Conservation (phyloP, 1,140 invertebrate species). For the Antheraea mylitta region DNA sequence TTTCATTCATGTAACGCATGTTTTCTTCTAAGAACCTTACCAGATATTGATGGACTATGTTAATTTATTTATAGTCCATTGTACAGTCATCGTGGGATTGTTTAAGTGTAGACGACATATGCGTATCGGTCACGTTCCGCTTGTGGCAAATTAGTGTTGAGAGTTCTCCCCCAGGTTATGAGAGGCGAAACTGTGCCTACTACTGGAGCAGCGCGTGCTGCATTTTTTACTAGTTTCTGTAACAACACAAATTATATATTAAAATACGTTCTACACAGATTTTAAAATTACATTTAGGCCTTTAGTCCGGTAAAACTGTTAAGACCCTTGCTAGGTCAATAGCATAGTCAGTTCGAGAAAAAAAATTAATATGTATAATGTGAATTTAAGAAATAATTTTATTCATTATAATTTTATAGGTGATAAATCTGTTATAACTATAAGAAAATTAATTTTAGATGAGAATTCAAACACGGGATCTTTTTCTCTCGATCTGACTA, state of each 20-base stretch:
- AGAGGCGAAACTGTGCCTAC: constrained; percentile 72
- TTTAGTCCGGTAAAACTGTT: not conserved
- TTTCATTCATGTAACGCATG: not conserved
- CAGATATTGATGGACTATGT: not conserved
- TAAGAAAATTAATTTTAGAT: no score
- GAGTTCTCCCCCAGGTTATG: constrained; percentile 69
- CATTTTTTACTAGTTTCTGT: constrained; percentile 61
- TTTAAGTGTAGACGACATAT: constrained; percentile 50
- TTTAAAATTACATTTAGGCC: not conserved
- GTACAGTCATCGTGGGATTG: not conserved
- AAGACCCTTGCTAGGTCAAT: no score
- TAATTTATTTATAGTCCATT: not conserved
- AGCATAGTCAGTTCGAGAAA: no score
- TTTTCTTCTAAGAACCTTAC: not conserved
- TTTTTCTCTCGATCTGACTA: no score
- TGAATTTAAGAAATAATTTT: no score
- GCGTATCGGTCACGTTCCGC: constrained; percentile 54
- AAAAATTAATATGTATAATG: no score
- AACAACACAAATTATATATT: constrained; percentile 27
- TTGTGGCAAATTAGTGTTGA: constrained; percentile 65
- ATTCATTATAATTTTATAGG: no score
- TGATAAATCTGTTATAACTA: no score
- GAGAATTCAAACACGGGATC: no score
- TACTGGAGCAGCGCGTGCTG: constrained; percentile 67
- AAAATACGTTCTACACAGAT: not conserved